These are phyloP conservation scores for Oophaga sylvatica DNA, from an alignment of 2,797 vertebrate genomes.

Conservation along the genomic window DNA sequence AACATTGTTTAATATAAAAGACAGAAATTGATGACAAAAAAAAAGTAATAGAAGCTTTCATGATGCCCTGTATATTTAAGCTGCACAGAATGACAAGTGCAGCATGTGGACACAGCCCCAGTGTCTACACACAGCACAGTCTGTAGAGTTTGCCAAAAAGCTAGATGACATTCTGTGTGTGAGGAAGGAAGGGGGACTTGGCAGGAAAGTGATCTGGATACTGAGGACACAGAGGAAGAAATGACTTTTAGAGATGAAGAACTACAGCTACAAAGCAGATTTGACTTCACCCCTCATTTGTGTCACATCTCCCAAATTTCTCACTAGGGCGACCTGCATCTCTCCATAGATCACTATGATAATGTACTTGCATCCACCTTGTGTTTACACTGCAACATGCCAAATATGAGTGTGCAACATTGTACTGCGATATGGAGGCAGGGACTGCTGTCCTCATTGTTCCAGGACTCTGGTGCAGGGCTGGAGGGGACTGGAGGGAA, in stretches of 20 bases:
- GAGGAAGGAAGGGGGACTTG: neutral
- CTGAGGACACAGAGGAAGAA: constrained; percentile 60
- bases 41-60: neutral
- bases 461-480: constrained; percentile 24
- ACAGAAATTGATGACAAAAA: neutral
- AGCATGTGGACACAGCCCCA: constrained; percentile 26
- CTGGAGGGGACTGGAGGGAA: neutral
- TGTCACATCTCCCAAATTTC: neutral
- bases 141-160: constrained; percentile 17
- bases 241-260: neutral
- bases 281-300: neutral
- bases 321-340: neutral
- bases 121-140: constrained; percentile 20
- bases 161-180: constrained; percentile 27
- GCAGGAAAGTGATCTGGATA: constrained; percentile 59
- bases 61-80: neutral
- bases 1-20: constrained; percentile 9
- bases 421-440: neutral
- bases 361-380: neutral
- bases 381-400: neutral
- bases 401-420: constrained; percentile 1
- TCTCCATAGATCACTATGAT: neutral
- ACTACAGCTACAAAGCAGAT: neutral
- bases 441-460: constrained; percentile 25
- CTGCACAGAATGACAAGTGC: constrained; percentile 23